Base-by-base conservation (phyloP, 2,113 vertebrate species). In the Macrotus californicus region DNA sequence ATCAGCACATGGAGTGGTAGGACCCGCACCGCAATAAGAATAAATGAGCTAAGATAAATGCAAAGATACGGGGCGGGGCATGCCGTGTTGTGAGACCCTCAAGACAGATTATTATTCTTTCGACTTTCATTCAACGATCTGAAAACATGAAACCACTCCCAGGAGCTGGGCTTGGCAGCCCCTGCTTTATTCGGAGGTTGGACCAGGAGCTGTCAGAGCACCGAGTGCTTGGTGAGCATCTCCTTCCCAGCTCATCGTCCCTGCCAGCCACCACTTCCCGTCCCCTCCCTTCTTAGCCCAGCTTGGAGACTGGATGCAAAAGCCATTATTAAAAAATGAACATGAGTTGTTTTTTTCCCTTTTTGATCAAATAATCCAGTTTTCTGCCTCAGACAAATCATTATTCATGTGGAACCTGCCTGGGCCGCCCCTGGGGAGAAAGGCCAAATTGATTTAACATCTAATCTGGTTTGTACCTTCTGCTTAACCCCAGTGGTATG, bases 371-470 rank as follows among this genome's bases (percentile, higher is more conserved):
- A 97, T 94, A 98, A 98, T 98, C 96, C 91, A 96, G 96, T 98
- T 97, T 98, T 87, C 97, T 98, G 97, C 96, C 97, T 98, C 96
- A 98, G 98, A 98, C 97, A 98, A 98, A 97, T 97, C 41, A 87
- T 98, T 98, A 98, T 97, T 98, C 98, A 97, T 98, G 95, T 96
- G 97, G 96, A 98, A 98, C 96, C 97, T 96, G 98, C 92, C 95
- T 64, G 86, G 9, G 73, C 93, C 16, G 95, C 96, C 98, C 97
- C 97, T 67, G 91, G 98, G 98, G 98, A 98, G 96, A 96, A 96
- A 97, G 93, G 96, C 95, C 97, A 98, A 97, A 98, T 97, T 98
- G 98, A 98, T 98, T 98, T 98, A 97, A 96, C 98, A 98, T 97
- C 97, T 98, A 98, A 98, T 98, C 97, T 97, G 87, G 97, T 98